These are phyloP conservation scores for Eupithecia exiguata DNA, from an alignment of 2,888 invertebrate species.

Conservation along the genomic window DNA sequence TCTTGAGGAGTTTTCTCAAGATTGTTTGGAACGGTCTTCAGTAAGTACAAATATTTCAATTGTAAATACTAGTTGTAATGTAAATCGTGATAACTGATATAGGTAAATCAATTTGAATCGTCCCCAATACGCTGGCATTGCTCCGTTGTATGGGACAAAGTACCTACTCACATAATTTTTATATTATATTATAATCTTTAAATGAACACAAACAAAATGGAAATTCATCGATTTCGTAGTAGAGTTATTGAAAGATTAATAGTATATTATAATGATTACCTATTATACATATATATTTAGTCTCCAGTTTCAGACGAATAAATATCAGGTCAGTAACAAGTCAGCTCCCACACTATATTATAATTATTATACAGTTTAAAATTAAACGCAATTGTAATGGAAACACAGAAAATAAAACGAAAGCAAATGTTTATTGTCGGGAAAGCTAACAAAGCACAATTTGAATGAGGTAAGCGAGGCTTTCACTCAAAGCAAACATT, in stretches of 20 bases:
- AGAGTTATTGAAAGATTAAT: not conserved
- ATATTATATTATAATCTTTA: too few relatives aligned
- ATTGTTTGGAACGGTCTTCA: too few relatives aligned
- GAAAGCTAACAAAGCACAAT: constrained; percentile 18
- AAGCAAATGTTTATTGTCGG: constrained; percentile 12
- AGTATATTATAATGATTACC: not conserved
- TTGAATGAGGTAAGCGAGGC: constrained; percentile 19
- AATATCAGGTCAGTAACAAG: not conserved
- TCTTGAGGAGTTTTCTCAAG: too few relatives aligned
- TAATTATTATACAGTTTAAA: not conserved
- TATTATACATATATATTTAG: too few relatives aligned
- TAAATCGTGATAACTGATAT: too few relatives aligned
- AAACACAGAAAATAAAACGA: constrained; percentile 3
- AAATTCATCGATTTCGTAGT: not conserved
- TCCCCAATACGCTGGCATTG: not conserved
- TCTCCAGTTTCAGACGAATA: not conserved
- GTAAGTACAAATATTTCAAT: too few relatives aligned
- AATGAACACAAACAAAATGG: not conserved
- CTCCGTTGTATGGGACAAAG: not conserved
- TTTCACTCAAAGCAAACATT: constrained; percentile 11
- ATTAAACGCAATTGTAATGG: not conserved
- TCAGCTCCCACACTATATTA: not conserved
- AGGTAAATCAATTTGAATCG: too few relatives aligned
- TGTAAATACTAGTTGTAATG: too few relatives aligned
- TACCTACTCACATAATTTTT: not conserved